Conservation (phyloP, 1,140 invertebrate genomes). For the Ladona fulva region DNA sequence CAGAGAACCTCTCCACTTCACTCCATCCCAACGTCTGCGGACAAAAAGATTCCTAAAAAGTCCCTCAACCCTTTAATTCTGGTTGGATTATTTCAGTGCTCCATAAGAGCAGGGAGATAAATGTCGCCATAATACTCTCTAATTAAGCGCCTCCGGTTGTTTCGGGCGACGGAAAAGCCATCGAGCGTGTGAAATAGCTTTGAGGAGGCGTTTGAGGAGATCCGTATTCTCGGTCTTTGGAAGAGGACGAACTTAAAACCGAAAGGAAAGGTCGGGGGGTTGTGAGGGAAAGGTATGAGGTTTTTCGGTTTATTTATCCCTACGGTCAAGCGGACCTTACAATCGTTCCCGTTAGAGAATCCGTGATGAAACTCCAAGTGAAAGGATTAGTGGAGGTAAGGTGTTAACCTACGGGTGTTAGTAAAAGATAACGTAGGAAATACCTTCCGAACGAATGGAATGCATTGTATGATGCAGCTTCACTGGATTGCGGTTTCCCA, state of each 20-base stretch:
- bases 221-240: neutral
- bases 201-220: neutral
- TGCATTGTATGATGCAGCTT: too few relatives aligned
- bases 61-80: neutral
- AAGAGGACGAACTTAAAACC: neutral
- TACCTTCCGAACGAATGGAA: too few relatives aligned
- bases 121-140: conserved; percentile 1
- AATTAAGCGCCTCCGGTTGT: conserved; percentile 3
- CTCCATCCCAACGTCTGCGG: too few relatives aligned
- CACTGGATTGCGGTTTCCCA: too few relatives aligned
- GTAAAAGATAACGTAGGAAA: too few relatives aligned
- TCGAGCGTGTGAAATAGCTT: conserved; percentile 4
- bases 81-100: neutral
- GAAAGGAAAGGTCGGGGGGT: neutral
- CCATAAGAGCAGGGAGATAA: neutral
- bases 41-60: too few relatives aligned
- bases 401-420: too few relatives aligned
- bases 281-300: neutral
- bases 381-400: too few relatives aligned
- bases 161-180: neutral
- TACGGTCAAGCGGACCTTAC: too few relatives aligned
- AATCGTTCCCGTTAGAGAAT: too few relatives aligned
- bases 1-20: too few relatives aligned
- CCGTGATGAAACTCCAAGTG: too few relatives aligned
- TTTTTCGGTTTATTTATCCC: neutral